Conservation (phyloP, 2,888 invertebrate genomes). For the Polyommatus icarus region DNA sequence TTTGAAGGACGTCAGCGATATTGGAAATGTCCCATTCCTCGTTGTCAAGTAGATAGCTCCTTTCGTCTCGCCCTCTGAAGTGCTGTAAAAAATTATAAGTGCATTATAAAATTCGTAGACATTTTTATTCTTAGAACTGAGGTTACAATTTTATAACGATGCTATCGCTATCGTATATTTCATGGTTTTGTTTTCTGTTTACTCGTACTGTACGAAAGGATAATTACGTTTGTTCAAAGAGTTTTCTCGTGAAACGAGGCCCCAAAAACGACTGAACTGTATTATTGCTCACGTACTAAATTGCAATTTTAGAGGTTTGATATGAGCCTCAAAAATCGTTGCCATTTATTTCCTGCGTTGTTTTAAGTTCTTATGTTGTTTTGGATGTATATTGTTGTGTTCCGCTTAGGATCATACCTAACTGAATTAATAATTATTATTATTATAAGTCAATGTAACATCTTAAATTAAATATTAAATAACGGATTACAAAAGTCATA, state of each 20-base stretch:
- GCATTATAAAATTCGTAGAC: constrained; percentile 37
- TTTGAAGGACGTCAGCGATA: constrained; percentile 68
- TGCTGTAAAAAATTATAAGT: constrained; percentile 51
- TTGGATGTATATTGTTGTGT: too few species aligned
- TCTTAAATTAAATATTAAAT: too few species aligned
- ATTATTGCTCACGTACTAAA: neutral
- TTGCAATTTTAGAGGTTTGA: constrained; percentile 5
- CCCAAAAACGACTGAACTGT: neutral
- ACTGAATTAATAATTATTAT: too few species aligned
- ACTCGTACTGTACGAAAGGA: neutral
- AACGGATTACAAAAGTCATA: neutral
- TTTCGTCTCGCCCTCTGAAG: constrained; percentile 61
- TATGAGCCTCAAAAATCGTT: neutral
- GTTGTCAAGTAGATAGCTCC: constrained; percentile 77
- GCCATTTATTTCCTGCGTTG: neutral
- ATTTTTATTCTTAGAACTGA: constrained; percentile 17
- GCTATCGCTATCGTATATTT: neutral
- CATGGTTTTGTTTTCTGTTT: neutral
- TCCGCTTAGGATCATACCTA: too few species aligned
- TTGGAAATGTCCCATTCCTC: constrained; percentile 77
- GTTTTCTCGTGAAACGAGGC: neutral
- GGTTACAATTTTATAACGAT: constrained; percentile 1
- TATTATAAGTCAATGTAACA: too few species aligned
- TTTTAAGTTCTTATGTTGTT: neutral
- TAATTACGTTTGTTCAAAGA: neutral